Evolutionary conservation across 2,797 vertebrate species (phyloP).

Genomic region (Apogon talboti): DNA sequence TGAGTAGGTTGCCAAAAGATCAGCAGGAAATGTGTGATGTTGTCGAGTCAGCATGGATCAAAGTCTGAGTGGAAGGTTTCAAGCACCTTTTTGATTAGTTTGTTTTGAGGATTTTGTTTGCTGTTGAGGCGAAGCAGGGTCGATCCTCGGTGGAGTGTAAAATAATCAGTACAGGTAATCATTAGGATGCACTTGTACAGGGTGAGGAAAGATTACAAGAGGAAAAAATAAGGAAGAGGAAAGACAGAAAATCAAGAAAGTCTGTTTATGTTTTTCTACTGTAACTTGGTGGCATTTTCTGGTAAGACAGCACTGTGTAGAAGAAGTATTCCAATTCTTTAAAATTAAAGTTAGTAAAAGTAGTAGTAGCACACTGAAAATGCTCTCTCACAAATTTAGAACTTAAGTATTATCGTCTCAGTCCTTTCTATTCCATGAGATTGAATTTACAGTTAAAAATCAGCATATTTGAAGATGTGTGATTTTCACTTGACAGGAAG

Average conservation of each 20-base stretch:
- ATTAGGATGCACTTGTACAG: background rate
- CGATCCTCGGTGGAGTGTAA: background rate
- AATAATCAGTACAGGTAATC: slow-evolving; percentile 1
- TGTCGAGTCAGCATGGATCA: slow-evolving; percentile 17
- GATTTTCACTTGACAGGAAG: too few relatives aligned
- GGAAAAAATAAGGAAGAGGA: background rate
- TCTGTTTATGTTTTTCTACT: background rate
- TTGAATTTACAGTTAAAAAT: too few relatives aligned
- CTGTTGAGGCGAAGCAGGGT: slow-evolving; percentile 1
- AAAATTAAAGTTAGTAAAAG: too few relatives aligned
- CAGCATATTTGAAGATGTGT: too few relatives aligned
- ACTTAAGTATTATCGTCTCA: too few relatives aligned
- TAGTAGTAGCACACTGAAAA: too few relatives aligned
- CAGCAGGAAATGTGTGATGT: slow-evolving; percentile 8
- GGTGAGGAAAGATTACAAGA: background rate
- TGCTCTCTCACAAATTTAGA: too few relatives aligned
- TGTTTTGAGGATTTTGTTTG: slow-evolving; percentile 9
- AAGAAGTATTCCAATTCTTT: too few relatives aligned
- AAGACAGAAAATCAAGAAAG: background rate
- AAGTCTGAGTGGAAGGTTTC: slow-evolving; percentile 23
- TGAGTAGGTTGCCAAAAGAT: slow-evolving; percentile 16
- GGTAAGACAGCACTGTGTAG: too few relatives aligned
- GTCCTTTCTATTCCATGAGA: too few relatives aligned
- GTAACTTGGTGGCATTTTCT: too few relatives aligned
- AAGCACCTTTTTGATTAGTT: slow-evolving; percentile 17